Evolutionary conservation across 2,113 vertebrate genomes (phyloP), one percentile per base, ranked within the genome.

Genomic region (Haliaeetus leucogaster): DNA sequence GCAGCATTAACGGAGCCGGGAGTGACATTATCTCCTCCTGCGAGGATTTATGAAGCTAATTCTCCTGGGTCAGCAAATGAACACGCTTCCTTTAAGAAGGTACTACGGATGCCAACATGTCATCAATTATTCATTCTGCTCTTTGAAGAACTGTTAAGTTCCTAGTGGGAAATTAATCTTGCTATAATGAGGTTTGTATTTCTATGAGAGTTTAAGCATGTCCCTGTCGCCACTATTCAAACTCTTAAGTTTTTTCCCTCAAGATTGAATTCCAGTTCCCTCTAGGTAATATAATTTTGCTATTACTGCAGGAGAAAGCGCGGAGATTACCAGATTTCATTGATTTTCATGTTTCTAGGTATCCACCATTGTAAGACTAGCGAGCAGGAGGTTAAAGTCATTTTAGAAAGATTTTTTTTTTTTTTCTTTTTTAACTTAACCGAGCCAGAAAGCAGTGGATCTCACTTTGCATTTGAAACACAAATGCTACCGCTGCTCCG

Each of bases 41-140:
- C 3, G 0, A 56, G 62, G 40, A 32, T 26, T 58, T 14, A 62
- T 17, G 20, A 36, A 63, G 82, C 30, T 29, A 26, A n/a, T 66
- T 55, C 92, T 47, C 67, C 61, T 0, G 56, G n/a, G 71, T 52
- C 92, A 93, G 90, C 87, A 71, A 29, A 78, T 1, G 48, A 65
- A 77, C 42, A 53, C 3, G 8, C 42, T 82, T 66, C 78, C 79
- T 66, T 55, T 13, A 63, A 71, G 71, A 86, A 93, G 89, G 29
- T 50, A 45, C 40, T 32, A 43, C 1, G 9, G 90, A 82, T 78
- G 67, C 83, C 92, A 82, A 52, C 47, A 7, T 22, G 65, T 4
- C 92, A 89, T 95, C 95, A 86, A 89, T 96, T 83, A 94, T 95
- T 96, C 94, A 93, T 81, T 89, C 87, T 2, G 29, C 56, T 70